Evolutionary conservation across 1,140 invertebrate species (phyloP).

Genomic region (Macrobrachium nipponense): DNA sequence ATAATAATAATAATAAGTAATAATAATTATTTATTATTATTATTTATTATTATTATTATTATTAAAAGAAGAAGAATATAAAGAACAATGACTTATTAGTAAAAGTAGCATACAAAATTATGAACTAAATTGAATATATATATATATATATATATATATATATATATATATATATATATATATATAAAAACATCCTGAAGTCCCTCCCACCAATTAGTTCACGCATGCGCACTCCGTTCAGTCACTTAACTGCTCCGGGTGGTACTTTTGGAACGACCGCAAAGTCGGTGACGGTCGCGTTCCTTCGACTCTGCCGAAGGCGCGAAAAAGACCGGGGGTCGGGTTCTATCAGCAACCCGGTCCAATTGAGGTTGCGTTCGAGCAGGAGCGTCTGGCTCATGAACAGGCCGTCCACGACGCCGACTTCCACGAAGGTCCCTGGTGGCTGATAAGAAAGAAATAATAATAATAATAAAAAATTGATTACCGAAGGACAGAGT

Average conservation of each 20-base stretch:
- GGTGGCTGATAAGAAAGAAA: conserved; percentile 26
- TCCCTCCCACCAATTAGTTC: too few species aligned
- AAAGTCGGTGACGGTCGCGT: conserved; percentile 38
- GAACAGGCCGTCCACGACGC: conserved; percentile 64
- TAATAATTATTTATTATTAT: too few species aligned
- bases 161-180: conserved; percentile 33
- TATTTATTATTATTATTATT: too few species aligned
- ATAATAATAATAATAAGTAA: too few species aligned
- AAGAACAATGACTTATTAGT: background rate
- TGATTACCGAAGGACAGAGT: background rate
- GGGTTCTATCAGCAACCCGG: conserved; percentile 64
- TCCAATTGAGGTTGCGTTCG: conserved; percentile 64
- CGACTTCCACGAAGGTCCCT: conserved; percentile 65
- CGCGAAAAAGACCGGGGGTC: conserved; percentile 57
- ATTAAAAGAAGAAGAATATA: background rate
- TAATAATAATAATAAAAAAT: conserved; percentile 6
- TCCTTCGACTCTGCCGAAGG: conserved; percentile 33
- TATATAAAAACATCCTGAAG: too few species aligned
- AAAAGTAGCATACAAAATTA: background rate
- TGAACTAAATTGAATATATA: background rate
- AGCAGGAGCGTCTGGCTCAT: conserved; percentile 63
- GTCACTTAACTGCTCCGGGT: conserved; percentile 24
- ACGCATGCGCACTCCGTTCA: too few species aligned
- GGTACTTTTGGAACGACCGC: conserved; percentile 8
- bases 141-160: conserved; percentile 12